These are phyloP conservation scores for Hydrochoerus hydrochaeris DNA, from an alignment of 2,113 vertebrate species.

Conservation along the genomic window DNA sequence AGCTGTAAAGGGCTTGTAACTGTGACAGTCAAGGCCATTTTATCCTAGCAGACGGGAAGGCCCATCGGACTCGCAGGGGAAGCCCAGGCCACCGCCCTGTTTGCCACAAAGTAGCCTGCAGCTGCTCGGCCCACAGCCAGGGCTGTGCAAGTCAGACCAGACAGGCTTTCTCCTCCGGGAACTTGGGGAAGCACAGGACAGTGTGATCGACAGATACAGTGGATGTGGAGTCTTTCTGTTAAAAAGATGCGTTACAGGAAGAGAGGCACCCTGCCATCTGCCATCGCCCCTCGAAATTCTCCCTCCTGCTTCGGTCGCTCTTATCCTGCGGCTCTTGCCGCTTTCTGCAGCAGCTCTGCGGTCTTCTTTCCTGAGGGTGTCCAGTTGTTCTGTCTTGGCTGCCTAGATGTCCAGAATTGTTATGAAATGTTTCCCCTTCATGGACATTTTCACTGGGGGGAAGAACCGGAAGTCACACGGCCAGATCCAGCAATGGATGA, in stretches of 20 bases:
- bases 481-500: not conserved
- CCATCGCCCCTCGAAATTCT: not conserved
- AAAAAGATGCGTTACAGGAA: not conserved
- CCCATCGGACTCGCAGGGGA: not conserved
- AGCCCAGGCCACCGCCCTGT: not conserved
- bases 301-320: not conserved
- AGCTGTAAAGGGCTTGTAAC: not conserved
- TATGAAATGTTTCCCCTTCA: not conserved
- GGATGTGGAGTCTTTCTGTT: not conserved
- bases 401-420: not conserved
- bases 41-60: not conserved
- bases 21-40: not conserved
- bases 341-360: not conserved
- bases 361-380: not conserved
- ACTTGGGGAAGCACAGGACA: not conserved
- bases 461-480: not conserved
- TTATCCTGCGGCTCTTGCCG: not conserved
- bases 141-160: conserved; percentile 42
- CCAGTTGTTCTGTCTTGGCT: not conserved
- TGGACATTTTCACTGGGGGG: not conserved
- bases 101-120: fast-evolving
- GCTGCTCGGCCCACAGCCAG: not conserved
- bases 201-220: not conserved
- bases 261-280: not conserved
- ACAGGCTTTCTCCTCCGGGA: not conserved